A percentile compares a stretch with the other conserved stretches of the same genome.
Conservation (phyloP, 2,113 vertebrate species). For the Lophochroa leadbeateri region DNA sequence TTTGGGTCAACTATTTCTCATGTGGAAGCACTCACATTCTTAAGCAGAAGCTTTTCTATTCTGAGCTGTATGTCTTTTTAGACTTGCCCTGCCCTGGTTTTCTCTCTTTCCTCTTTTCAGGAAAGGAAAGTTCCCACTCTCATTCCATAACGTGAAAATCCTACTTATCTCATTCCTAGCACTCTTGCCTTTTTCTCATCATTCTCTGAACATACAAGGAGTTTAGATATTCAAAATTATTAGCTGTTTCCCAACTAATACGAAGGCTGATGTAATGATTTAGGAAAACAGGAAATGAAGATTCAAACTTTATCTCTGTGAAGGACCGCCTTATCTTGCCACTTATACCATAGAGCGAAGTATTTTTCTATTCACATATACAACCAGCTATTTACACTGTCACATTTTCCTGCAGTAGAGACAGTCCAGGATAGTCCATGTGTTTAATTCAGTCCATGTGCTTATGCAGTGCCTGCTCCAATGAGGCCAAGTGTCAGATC, state of each 20-base stretch:
- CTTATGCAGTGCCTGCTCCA: background rate
- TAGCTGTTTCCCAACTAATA: background rate
- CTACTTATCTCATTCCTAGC: background rate
- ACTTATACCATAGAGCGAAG: background rate
- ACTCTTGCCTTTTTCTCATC: background rate
- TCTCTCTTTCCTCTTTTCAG: background rate
- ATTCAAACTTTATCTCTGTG: background rate
- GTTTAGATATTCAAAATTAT: background rate
- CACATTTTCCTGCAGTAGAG: background rate
- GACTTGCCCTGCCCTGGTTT: background rate
- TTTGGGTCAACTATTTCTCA: background rate
- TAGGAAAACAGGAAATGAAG: background rate
- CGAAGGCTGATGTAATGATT: background rate
- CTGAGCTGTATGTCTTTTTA: background rate
- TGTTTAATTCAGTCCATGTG: background rate
- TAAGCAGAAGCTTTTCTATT: background rate
- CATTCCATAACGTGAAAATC: background rate
- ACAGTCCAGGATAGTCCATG: background rate
- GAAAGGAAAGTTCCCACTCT: background rate
- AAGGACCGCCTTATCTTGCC: background rate
- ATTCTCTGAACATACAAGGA: background rate
- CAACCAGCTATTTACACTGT: background rate
- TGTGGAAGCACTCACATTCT: background rate
- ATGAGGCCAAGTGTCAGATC: background rate
- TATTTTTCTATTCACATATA: background rate